Conservation (phyloP, 1,140 invertebrate species). For the fruit fly (Drosophila melanogaster) region DNA sequence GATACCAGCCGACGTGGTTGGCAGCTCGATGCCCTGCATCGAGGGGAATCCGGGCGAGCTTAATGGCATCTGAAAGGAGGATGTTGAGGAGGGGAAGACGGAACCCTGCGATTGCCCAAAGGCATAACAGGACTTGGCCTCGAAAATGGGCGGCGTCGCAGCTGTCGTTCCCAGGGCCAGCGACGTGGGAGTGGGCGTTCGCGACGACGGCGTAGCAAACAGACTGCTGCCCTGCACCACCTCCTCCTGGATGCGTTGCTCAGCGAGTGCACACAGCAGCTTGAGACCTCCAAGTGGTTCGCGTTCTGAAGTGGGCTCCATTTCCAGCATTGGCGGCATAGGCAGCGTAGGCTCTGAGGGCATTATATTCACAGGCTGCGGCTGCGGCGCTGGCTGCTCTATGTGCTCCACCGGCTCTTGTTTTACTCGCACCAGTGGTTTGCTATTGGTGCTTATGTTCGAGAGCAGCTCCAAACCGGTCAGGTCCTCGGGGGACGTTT, state of each 20-base stretch:
- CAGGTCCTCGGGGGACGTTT: slow-evolving; percentile 86
- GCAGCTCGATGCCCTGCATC: slow-evolving; percentile 79
- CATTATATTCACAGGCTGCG: slow-evolving; percentile 35
- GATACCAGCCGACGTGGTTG: slow-evolving; percentile 49
- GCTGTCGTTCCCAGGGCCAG: background rate
- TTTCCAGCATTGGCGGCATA: slow-evolving; percentile 68
- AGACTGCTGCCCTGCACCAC: slow-evolving; percentile 78
- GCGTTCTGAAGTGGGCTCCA: slow-evolving; percentile 69
- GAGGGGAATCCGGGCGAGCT: slow-evolving; percentile 71
- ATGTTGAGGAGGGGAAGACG: slow-evolving; percentile 29
- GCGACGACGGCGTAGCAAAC: slow-evolving; percentile 67
- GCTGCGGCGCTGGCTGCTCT: slow-evolving; percentile 56
- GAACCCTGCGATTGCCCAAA: slow-evolving; percentile 34
- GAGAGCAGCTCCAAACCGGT: slow-evolving; percentile 92
- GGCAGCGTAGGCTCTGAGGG: slow-evolving; percentile 55
- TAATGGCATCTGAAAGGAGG: slow-evolving; percentile 48
- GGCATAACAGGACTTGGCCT: slow-evolving; percentile 36
- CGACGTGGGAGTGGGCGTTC: slow-evolving; percentile 51
- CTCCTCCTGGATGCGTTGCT: slow-evolving; percentile 93
- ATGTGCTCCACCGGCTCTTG: slow-evolving; percentile 75
- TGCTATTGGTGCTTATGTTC: slow-evolving; percentile 88
- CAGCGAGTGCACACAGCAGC: slow-evolving; percentile 92
- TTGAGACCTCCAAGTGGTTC: slow-evolving; percentile 90
- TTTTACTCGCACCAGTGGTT: slow-evolving; percentile 69
- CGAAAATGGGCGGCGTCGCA: slow-evolving; percentile 23